Conservation (phyloP, 2,113 vertebrate genomes). For the Ondatra zibethicus region DNA sequence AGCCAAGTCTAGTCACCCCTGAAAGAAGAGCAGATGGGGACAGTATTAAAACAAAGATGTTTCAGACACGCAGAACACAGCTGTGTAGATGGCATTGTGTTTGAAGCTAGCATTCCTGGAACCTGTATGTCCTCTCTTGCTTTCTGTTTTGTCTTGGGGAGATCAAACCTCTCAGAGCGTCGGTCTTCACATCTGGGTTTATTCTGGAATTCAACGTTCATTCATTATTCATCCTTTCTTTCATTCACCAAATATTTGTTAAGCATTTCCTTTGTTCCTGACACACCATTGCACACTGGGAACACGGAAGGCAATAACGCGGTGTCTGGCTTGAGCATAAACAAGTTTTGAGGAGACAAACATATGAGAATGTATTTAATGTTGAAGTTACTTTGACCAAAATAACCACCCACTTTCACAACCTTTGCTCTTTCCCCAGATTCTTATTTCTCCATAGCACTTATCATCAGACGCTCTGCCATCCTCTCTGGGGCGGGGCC, state of each 20-base stretch:
- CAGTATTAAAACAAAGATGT: slow-evolving; percentile 50
- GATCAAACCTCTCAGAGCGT: background rate
- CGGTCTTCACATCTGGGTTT: slow-evolving; percentile 17
- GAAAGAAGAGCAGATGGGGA: slow-evolving; percentile 39
- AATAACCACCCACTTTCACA: background rate
- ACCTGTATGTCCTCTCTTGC: slow-evolving; percentile 9
- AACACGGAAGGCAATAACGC: background rate
- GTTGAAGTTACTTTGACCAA: slow-evolving; percentile 42
- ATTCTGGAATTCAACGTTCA: background rate
- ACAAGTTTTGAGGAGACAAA: background rate
- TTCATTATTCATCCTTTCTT: slow-evolving; percentile 12
- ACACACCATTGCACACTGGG: background rate
- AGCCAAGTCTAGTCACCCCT: slow-evolving; percentile 12
- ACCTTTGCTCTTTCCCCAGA: background rate
- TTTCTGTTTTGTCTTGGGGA: background rate
- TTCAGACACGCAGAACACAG: background rate
- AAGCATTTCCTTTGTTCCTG: background rate
- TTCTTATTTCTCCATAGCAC: background rate
- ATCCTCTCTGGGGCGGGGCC: background rate
- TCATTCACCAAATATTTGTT: slow-evolving; percentile 17
- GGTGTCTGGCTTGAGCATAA: background rate
- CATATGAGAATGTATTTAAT: background rate
- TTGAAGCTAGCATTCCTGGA: background rate
- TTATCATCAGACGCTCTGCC: background rate
- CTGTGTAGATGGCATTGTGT: background rate